Conservation (phyloP, 2,797 vertebrate genomes). For the Astyanax mexicanus region DNA sequence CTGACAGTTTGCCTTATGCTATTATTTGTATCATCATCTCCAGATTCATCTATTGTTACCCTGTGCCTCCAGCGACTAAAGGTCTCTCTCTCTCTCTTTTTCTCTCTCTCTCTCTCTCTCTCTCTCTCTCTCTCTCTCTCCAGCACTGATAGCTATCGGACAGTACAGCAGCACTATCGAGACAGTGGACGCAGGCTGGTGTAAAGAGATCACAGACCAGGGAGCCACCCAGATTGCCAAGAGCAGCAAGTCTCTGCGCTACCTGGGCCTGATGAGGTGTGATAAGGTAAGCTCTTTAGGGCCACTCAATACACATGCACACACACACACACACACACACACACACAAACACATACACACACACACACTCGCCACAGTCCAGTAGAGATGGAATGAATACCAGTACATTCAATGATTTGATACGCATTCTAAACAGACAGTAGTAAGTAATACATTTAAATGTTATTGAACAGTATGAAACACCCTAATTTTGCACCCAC, state of each 20-base stretch:
- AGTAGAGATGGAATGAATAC: not conserved
- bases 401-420: not conserved
- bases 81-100: not conserved
- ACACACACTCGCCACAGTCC: not conserved
- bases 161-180: conserved; percentile 95
- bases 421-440: not conserved
- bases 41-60: conserved; percentile 18
- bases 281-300: conserved; percentile 88
- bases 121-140: conserved; percentile 38
- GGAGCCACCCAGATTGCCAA: conserved; percentile 96
- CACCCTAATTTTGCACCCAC: too few species aligned
- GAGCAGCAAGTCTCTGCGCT: conserved; percentile 96
- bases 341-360: not conserved
- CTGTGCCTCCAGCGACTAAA: not conserved
- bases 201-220: conserved; percentile 97
- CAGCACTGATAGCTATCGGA: conserved; percentile 96
- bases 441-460: too few species aligned
- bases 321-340: not conserved
- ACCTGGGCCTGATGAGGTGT: conserved; percentile 97
- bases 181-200: conserved; percentile 98
- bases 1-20: not conserved
- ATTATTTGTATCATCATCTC: conserved; percentile 11
- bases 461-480: too few species aligned
- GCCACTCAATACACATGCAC: not conserved
- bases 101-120: not conserved